Evolutionary conservation across 2,113 vertebrate genomes (phyloP).

Genomic region (Nycticorax nycticorax): DNA sequence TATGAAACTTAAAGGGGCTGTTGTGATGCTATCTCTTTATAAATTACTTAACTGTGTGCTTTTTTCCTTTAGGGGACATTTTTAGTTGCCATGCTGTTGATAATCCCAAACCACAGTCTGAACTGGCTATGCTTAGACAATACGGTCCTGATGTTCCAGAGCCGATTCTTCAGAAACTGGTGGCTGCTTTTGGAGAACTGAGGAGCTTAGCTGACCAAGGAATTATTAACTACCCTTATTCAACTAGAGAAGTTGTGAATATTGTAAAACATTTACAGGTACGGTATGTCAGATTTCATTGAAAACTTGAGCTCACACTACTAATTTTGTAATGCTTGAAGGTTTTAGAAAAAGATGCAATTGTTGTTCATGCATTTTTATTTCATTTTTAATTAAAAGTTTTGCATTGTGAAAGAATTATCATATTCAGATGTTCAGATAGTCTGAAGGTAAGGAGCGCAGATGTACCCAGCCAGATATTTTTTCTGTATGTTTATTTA

Average conservation of each 20-base stretch:
- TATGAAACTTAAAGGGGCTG: neutral
- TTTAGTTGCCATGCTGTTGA: conserved; percentile 98
- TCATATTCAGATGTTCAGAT: neutral
- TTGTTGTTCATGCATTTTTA: neutral
- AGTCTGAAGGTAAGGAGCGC: neutral
- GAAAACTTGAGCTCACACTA: neutral
- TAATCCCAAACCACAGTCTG: conserved; percentile 90
- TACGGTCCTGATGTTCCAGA: conserved; percentile 92
- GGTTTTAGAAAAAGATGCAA: neutral
- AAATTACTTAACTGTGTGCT: neutral
- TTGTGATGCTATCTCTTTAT: neutral
- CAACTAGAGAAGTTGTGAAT: conserved; percentile 96
- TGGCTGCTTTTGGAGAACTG: conserved; percentile 93
- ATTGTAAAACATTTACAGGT: conserved; percentile 98
- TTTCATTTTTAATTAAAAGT: neutral
- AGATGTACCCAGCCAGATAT: neutral
- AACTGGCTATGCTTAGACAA: conserved; percentile 91
- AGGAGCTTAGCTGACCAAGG: conserved; percentile 93
- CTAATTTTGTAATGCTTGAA: neutral
- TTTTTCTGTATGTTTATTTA: neutral
- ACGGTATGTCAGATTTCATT: neutral
- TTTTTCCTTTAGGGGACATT: conserved; percentile 85
- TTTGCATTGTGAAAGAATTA: neutral
- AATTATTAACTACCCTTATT: conserved; percentile 96
- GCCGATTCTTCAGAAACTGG: conserved; percentile 85